A percentile compares a stretch with the other conserved stretches of the same genome.
Evolutionary conservation across 1,140 invertebrate species (phyloP).

Genomic region (Myzus persicae): DNA sequence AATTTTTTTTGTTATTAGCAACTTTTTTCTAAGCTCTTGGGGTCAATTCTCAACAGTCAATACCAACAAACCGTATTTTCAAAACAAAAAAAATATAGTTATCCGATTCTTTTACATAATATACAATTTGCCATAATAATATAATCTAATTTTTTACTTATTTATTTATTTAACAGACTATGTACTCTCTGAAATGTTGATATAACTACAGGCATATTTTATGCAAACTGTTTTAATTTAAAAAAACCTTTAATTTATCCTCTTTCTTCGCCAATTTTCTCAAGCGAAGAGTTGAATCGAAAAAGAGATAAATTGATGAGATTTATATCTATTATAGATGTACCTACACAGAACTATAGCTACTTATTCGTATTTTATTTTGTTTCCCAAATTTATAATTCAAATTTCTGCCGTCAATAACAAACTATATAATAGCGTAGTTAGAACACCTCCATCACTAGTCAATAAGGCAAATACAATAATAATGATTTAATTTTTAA

Average conservation of each 20-base stretch:
- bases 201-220: not conserved
- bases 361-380: too few species aligned
- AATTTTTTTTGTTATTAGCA: not conserved
- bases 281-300: too few species aligned
- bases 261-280: too few species aligned
- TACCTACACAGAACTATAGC: too few species aligned
- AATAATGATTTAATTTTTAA: too few species aligned
- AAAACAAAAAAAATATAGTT: not conserved
- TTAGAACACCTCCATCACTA: too few species aligned
- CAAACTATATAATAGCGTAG: too few species aligned
- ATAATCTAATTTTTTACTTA: too few species aligned
- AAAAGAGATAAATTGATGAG: too few species aligned
- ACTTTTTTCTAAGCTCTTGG: not conserved
- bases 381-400: not conserved
- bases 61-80: not conserved
- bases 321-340: too few species aligned
- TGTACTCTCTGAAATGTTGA: not conserved
- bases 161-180: not conserved
- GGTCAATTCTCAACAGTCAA: not conserved
- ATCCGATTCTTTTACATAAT: not conserved
- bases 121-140: not conserved
- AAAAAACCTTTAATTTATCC: too few species aligned
- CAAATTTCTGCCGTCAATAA: not conserved
- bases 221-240: not conserved
- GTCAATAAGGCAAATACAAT: too few species aligned